Base-by-base conservation (phyloP, 1,140 invertebrate genomes). In the Drosophila auraria region DNA sequence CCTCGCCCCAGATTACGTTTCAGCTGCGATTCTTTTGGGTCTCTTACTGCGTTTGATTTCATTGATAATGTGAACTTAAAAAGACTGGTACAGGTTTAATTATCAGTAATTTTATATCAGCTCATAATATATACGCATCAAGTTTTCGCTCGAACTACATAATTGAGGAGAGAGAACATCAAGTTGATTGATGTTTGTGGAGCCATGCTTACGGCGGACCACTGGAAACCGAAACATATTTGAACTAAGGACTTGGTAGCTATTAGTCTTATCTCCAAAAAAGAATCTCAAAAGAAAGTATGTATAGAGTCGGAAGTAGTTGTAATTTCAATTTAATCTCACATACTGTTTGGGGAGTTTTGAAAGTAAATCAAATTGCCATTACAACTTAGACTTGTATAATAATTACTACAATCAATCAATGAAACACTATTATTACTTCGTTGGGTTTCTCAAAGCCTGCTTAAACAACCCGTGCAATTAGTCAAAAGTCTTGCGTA, bases 61-160 rank as follows among this genome's bases (percentile, higher is more conserved):
- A 73, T 58, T 78, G 77, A 81, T 84, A 83, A 78, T 89, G 84
- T 89, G 63, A 89, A 90, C 84, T 90, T 56, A 71, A 89, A 68
- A 89, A 89, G 84, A 89, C 84, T 89, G 84, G 89, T 89, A 84
- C 78, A 89, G 70, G 74, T 90, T 89, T 84, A 89, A 89, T 84
- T 89, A 89, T 90, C 84, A 90, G 78, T 89, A 87, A 89, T 78
- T 78, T 83, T 62, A 59, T 58, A 79, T 69, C 75, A 61, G 51
- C 64, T 60, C 64, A 69, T 45, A 50, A 57, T 49, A 73, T 78
- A 64, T 68, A 58, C 71, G 69, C 77, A 78, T 73, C 68, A 76
- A 83, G 80, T 81, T 75, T 87, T 89, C 84, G 84, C 86, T 89
- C 74, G 71, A 86, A 81, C 78, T 82, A 56, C 53, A 56, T 40